Percentiles rank a stretch among this genome's conserved stretches.
Conservation (phyloP, 2,888 invertebrate species). For the Pinctada fucata region DNA sequence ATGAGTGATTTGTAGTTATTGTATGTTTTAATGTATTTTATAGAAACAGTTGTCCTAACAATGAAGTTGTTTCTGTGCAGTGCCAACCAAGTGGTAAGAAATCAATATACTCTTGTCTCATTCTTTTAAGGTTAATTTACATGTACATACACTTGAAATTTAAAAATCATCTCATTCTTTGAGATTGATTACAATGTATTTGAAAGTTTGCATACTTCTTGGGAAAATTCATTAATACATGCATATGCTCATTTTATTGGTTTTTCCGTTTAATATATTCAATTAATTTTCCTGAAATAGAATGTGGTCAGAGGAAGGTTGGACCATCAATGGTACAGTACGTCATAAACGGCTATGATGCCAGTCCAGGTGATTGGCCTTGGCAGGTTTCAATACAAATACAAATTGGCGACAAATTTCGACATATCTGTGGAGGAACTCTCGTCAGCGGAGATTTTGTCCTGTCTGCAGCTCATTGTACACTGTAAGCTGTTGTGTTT, state of each 20-base stretch:
- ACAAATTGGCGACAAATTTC: conserved; percentile 43
- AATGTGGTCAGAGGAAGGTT: conserved; percentile 51
- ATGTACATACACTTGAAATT: no score
- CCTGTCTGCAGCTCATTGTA: conserved; percentile 70
- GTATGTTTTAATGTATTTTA: not conserved
- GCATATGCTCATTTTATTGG: no score
- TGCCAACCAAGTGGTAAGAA: conserved; percentile 62
- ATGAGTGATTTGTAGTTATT: no score
- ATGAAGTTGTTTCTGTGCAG: conserved; percentile 49
- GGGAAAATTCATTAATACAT: no score
- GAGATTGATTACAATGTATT: no score
- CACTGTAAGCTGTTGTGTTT: conserved; percentile 57
- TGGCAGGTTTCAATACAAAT: conserved; percentile 65
- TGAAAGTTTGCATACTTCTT: no score
- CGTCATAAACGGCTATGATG: conserved; percentile 62
- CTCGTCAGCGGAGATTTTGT: conserved; percentile 68
- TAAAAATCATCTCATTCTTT: no score
- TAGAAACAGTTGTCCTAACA: conserved; percentile 49
- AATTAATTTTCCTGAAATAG: conserved; percentile 22
- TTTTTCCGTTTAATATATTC: no score
- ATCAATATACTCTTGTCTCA: no score
- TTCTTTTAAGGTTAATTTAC: no score
- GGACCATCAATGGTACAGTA: conserved; percentile 15
- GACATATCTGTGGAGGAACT: conserved; percentile 69
- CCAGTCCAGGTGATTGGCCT: conserved; percentile 61